These are phyloP conservation scores for Coryphaenoides rupestris DNA, from an alignment of 2,113 vertebrate species.

Conservation along the genomic window DNA sequence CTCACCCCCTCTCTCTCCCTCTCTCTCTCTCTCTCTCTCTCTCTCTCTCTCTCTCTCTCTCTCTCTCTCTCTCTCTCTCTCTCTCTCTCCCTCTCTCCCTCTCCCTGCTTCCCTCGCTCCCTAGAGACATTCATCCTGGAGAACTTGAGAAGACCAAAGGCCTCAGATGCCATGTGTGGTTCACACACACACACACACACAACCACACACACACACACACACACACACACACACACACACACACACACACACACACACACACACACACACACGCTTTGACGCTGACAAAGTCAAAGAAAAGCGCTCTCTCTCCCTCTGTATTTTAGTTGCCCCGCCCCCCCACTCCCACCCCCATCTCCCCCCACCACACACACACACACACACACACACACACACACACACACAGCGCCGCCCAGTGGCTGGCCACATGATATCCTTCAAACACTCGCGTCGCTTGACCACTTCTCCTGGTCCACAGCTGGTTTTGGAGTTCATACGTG, in stretches of 20 bases:
- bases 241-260: too few relatives aligned
- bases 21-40: constrained; percentile 8
- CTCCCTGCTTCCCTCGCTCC: constrained; percentile 8
- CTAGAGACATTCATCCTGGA: constrained; percentile 64
- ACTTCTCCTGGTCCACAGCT: background rate
- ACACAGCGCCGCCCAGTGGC: too few relatives aligned
- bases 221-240: too few relatives aligned
- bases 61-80: constrained; percentile 31
- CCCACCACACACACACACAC: background rate
- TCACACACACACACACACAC: constrained; percentile 80
- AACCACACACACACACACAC: constrained; percentile 49
- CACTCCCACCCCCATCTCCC: background rate
- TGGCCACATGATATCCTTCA: constrained; percentile 2
- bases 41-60: constrained; percentile 11
- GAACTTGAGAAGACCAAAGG: constrained; percentile 73
- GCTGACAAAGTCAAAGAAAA: constrained; percentile 9
- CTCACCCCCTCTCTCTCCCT: background rate
- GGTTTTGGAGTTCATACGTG: too few relatives aligned
- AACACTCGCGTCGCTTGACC: constrained; percentile 15
- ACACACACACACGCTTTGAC: constrained; percentile 21
- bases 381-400: background rate
- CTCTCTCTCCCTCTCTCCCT: constrained; percentile 18
- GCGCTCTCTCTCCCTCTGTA: constrained; percentile 62
- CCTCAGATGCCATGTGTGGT: constrained; percentile 47
- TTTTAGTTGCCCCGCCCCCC: constrained; percentile 69